These are phyloP conservation scores for Arge pagana DNA, from an alignment of 2,888 invertebrate species.

Conservation along the genomic window DNA sequence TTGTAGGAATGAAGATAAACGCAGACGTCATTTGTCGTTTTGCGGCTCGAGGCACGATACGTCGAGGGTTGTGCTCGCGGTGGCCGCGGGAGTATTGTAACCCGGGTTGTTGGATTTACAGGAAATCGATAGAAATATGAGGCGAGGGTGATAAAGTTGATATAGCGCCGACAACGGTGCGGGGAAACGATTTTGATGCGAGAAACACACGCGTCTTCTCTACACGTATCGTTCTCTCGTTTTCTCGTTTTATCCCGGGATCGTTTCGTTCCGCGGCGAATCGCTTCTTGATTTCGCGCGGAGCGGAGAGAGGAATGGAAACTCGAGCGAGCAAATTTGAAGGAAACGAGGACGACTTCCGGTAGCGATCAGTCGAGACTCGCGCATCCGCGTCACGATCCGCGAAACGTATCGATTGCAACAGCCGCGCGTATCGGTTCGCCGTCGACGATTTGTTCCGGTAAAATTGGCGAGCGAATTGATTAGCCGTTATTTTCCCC, in stretches of 20 bases:
- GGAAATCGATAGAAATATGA: constrained; percentile 54
- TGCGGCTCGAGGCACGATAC: constrained; percentile 16
- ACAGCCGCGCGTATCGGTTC: no score
- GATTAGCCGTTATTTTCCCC: no score
- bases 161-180: constrained; percentile 1
- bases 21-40: constrained; percentile 20
- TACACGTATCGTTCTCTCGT: no score
- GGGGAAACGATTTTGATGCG: not conserved
- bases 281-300: constrained; percentile 1
- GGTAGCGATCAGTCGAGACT: no score
- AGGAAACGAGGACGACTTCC: no score
- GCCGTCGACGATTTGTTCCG: no score
- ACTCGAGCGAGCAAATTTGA: no score
- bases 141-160: constrained; percentile 34
- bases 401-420: no score
- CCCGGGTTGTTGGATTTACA: constrained; percentile 49
- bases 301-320: not conserved
- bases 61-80: constrained; percentile 19
- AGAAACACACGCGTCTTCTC: no score
- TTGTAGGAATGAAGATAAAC: constrained; percentile 13
- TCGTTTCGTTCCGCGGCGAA: constrained; percentile 9
- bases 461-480: no score
- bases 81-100: constrained; percentile 31
- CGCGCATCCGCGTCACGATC: no score
- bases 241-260: no score